A percentile compares a stretch with the other conserved stretches of the same genome.
phyloP scores from a whole-genome alignment of 2,888 invertebrate species.

The Monopis laevigella region DNA sequence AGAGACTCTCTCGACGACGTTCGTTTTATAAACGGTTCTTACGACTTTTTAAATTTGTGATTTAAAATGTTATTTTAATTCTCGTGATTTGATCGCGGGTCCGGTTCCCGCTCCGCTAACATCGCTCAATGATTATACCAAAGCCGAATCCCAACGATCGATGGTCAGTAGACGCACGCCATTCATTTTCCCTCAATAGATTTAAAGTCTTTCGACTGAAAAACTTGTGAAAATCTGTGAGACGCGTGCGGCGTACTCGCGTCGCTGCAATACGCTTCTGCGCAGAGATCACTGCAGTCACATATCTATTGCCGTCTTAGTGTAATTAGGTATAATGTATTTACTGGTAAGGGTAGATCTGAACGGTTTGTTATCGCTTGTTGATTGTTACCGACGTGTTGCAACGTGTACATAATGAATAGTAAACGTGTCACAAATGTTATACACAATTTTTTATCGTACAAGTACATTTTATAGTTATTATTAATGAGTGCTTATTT shows the following conservation, averaged over 20 bases:
- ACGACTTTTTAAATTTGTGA: no score
- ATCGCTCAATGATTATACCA: conserved; percentile 67
- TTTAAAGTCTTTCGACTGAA: conserved; percentile 64
- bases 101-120: conserved; percentile 48
- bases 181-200: conserved; percentile 48
- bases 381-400: conserved; percentile 6
- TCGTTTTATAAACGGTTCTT: conserved; percentile 33
- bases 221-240: conserved; percentile 59
- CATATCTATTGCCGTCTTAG: conserved; percentile 48
- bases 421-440: neutral
- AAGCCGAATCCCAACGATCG: conserved; percentile 67
- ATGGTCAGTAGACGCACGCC: no score
- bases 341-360: conserved; percentile 12
- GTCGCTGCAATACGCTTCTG: neutral
- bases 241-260: no score
- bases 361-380: conserved; percentile 11
- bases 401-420: no score
- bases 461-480: no score
- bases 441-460: no score
- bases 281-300: conserved; percentile 20
- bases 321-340: conserved; percentile 24
- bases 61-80: conserved; percentile 41
- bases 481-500: no score
- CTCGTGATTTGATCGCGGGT: conserved; percentile 29
- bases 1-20: conserved; percentile 49